Percentiles rank a stretch among this genome's conserved stretches.
These are phyloP conservation scores for Eremophila alpestris DNA, from an alignment of 2,797 vertebrate species.

Conservation along the genomic window DNA sequence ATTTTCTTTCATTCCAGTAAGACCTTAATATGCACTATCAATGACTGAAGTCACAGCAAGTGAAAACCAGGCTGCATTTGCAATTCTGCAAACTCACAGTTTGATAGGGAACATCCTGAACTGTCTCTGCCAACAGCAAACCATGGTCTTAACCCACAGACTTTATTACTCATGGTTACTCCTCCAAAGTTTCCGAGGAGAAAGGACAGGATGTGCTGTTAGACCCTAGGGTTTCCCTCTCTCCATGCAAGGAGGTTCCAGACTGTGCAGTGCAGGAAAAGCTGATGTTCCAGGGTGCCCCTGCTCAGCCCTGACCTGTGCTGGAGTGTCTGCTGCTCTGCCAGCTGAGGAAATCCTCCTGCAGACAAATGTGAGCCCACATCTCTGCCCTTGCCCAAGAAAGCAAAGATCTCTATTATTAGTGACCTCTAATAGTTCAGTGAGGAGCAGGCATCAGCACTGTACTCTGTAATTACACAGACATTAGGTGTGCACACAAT, in stretches of 20 bases:
- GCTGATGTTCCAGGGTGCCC: background rate
- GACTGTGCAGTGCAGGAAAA: fast-evolving
- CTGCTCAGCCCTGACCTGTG: background rate
- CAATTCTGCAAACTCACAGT: background rate
- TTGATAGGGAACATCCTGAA: background rate
- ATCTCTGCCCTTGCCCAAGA: background rate
- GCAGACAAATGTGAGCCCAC: background rate
- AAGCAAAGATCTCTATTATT: background rate
- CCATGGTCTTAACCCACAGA: background rate
- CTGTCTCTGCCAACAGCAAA: background rate
- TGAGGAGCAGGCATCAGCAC: background rate
- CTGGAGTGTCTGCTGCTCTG: background rate
- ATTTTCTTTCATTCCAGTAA: background rate
- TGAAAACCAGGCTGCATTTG: background rate
- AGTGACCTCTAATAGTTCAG: background rate
- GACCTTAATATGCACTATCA: background rate
- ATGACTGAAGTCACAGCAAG: background rate
- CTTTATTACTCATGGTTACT: background rate
- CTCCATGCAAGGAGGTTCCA: background rate
- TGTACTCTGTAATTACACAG: background rate
- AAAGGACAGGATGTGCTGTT: background rate
- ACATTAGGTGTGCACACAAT: background rate
- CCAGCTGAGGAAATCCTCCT: constrained; percentile 3
- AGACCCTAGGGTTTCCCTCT: background rate
- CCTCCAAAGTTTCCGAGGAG: background rate